phyloP scores from a whole-genome alignment of 2,888 invertebrate genomes.

The Actias luna region DNA sequence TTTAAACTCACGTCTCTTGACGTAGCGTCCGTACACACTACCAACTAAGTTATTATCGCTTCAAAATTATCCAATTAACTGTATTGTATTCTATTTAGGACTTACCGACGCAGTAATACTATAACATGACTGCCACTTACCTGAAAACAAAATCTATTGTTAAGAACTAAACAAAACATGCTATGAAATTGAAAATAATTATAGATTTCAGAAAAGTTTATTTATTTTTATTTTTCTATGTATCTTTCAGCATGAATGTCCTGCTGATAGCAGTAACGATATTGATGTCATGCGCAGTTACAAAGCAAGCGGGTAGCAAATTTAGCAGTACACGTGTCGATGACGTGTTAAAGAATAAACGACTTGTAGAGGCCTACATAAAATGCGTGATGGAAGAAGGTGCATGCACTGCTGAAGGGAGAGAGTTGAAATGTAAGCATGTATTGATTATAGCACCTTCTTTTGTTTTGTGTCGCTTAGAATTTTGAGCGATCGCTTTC shows the following conservation, averaged over 20 bases:
- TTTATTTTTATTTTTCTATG: not conserved
- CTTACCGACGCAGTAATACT: not conserved
- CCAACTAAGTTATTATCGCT: too few species aligned
- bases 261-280: not conserved
- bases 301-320: conserved; percentile 75
- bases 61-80: too few species aligned
- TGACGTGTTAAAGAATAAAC: conserved; percentile 83
- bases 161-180: too few species aligned
- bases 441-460: not conserved
- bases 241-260: conserved; percentile 15
- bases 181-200: too few species aligned
- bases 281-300: conserved; percentile 17
- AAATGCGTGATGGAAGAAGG: conserved; percentile 84
- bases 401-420: conserved; percentile 85
- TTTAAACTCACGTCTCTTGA: too few species aligned
- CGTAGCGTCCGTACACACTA: too few species aligned
- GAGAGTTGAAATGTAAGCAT: conserved; percentile 84
- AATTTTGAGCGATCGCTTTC: too few species aligned
- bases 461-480: not conserved
- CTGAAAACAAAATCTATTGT: conserved; percentile 4
- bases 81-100: not conserved
- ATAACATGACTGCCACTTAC: not conserved
- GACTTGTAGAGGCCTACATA: conserved; percentile 77
- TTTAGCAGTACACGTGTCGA: conserved; percentile 86
- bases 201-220: not conserved